Base-by-base conservation (phyloP, 1,140 invertebrate species). In the Aphaenogaster ashmeadi region DNA sequence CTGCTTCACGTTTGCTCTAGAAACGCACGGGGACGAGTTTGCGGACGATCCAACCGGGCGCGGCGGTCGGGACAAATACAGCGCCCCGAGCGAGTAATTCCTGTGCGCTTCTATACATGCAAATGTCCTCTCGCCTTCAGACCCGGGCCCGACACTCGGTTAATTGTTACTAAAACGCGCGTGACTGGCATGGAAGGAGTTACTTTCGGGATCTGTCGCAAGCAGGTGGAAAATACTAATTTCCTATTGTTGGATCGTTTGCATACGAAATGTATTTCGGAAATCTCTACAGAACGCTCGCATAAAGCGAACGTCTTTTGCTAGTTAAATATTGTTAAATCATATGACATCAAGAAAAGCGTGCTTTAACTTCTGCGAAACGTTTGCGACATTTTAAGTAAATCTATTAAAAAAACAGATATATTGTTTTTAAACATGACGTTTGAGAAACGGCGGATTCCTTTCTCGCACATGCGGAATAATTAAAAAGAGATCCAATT, bases 1-100 rank as follows among this genome's bases (percentile, higher is more conserved):
- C 54, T 47, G 64, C 74, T 86, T 77, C 77, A 36, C 64, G 86
- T 86, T 88, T 77, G 78, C 79, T 89, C 77, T 38, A 71, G 86
- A 85, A 91, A 91, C 78, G 74, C 66, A 27, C 62, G n/a, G 9
- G 41, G 85, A 66, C 62, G 50, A 89, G 60, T 79, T 89, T 84
- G 71, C 47, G 41, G 71, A 54, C 71, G 78, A 87, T 5, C n/a
- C 78, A 50, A 78, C 60, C 60, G 50, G 50, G 15, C n/a, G 11
- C 66, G 66, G 18, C 36, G 44, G 47, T 74, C 21, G 36, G 44
- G 18, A 64, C 47, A 81, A 81, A 83, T 81, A 83, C 87, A 72
- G 8, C 62, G 81, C 84, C 58, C 41, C 85, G 50, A 67, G 78
- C 64, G 66, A 72, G 21, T 38, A 78, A 56, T 64, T 81, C 33